Conservation (phyloP, 2,888 invertebrate genomes). For the Tetheella fluctuosa region DNA sequence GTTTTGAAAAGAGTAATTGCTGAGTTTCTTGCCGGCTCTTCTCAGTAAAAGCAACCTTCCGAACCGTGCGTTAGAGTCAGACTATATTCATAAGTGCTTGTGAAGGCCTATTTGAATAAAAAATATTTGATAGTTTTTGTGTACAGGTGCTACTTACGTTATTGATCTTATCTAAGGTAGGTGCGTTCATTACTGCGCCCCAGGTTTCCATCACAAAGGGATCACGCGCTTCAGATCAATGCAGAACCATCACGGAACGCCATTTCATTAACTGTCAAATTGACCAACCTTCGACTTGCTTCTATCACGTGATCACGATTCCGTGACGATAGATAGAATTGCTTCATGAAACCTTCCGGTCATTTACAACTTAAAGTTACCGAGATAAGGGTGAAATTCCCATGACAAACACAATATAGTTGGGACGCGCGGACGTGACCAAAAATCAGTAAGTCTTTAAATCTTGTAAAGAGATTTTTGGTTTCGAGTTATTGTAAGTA, state of each 20-base stretch:
- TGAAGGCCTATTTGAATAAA: too few species aligned
- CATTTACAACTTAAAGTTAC: neutral
- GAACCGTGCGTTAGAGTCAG: too few species aligned
- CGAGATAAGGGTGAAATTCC: neutral
- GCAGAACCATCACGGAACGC: constrained; percentile 2
- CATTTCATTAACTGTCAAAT: constrained; percentile 3
- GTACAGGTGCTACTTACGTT: too few species aligned
- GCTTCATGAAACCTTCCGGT: neutral
- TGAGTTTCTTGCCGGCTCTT: too few species aligned
- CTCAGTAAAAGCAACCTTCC: too few species aligned
- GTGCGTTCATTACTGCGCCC: too few species aligned
- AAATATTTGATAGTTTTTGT: too few species aligned
- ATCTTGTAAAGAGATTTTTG: too few species aligned
- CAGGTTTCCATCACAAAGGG: neutral
- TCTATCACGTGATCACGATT: neutral
- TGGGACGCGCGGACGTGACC: neutral
- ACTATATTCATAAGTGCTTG: too few species aligned
- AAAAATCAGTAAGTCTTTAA: neutral
- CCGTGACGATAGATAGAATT: neutral
- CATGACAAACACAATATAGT: neutral
- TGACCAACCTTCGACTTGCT: neutral
- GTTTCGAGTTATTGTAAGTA: too few species aligned
- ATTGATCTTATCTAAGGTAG: too few species aligned
- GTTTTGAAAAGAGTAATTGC: too few species aligned
- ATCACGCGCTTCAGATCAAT: neutral